Conservation (phyloP, 2,113 vertebrate species). For the Tonatia bakeri region DNA sequence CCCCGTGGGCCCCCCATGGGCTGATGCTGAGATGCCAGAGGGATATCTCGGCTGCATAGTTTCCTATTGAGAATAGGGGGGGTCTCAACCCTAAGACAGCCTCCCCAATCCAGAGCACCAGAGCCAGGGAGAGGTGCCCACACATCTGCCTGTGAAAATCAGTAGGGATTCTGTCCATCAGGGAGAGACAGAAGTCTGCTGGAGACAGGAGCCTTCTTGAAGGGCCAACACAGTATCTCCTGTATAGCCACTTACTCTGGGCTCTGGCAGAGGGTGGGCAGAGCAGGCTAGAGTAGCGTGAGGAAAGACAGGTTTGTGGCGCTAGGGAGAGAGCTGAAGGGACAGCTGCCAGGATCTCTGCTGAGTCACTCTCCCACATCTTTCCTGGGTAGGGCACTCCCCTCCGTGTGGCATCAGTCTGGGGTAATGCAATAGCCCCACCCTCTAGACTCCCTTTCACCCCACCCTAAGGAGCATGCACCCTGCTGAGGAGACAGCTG, state of each 20-base stretch:
- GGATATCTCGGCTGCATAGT: background rate
- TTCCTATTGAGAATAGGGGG: background rate
- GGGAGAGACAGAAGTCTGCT: background rate
- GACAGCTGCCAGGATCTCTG: background rate
- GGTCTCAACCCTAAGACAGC: background rate
- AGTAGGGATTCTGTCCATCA: background rate
- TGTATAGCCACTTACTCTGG: background rate
- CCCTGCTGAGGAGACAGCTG: background rate
- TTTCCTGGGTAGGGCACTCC: background rate
- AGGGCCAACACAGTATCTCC: background rate
- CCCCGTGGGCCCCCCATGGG: no score
- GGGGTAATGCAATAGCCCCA: background rate
- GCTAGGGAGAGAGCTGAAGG: background rate
- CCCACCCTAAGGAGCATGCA: background rate
- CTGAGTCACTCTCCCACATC: background rate
- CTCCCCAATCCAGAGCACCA: background rate
- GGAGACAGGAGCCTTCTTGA: background rate
- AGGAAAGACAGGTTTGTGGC: background rate
- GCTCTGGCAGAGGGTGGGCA: background rate
- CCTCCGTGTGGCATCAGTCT: background rate
- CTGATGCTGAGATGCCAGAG: background rate
- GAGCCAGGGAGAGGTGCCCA: background rate
- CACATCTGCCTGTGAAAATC: background rate
- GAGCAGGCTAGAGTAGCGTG: background rate
- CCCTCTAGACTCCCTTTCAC: background rate